Percentiles rank a stretch among this genome's conserved stretches.
These are phyloP conservation scores for Tragelaphus scriptus DNA, from an alignment of 2,113 vertebrate species.

Conservation along the genomic window DNA sequence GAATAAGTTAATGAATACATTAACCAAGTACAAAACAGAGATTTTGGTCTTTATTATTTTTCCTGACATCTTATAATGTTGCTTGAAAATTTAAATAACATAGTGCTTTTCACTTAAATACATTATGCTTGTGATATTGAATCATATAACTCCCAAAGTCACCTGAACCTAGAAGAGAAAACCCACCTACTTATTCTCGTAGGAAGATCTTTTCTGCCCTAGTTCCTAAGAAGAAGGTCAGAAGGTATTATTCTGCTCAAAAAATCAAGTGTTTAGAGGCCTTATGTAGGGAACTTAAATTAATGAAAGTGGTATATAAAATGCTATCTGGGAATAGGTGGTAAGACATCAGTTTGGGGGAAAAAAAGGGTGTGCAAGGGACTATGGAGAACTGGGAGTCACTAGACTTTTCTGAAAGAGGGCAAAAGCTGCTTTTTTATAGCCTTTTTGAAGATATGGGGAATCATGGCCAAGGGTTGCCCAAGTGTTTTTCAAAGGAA, in stretches of 20 bases:
- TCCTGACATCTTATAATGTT: background rate
- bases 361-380: background rate
- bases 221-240: background rate
- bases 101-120: background rate
- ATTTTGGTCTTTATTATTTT: background rate
- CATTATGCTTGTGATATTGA: background rate
- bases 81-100: background rate
- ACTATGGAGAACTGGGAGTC: background rate
- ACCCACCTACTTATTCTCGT: background rate
- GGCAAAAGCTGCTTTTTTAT: background rate
- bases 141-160: background rate
- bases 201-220: background rate
- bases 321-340: background rate
- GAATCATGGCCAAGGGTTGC: background rate
- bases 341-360: background rate
- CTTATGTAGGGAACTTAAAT: background rate
- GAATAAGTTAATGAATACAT: background rate
- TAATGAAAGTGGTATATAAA: background rate
- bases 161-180: background rate
- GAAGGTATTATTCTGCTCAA: background rate
- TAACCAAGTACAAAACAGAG: background rate
- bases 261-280: background rate
- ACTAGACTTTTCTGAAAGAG: background rate
- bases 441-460: background rate
- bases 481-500: conserved; percentile 17